Conservation (phyloP, 2,888 invertebrate genomes). For the Apantesis nais region DNA sequence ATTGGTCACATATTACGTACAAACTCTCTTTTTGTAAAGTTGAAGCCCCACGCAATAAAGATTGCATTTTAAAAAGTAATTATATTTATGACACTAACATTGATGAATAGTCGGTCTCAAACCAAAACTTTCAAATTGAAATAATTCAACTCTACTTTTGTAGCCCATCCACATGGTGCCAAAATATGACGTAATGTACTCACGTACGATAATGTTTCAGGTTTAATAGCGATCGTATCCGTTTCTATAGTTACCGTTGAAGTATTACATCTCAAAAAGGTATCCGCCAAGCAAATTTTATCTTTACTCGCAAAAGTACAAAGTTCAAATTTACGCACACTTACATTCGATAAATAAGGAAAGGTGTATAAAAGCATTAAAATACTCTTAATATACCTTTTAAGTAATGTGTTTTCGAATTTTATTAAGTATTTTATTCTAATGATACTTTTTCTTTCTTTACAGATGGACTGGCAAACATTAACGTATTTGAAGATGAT, state of each 20-base stretch:
- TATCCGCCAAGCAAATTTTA: conserved; percentile 27
- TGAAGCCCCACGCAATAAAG: too few species aligned
- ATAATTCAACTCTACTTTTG: conserved; percentile 40
- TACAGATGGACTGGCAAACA: conserved; percentile 70
- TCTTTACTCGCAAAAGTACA: conserved; percentile 10
- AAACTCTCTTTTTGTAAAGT: too few species aligned
- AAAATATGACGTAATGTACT: conserved; percentile 51
- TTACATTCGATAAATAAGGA: not conserved
- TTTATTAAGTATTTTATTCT: not conserved
- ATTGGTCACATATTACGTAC: too few species aligned
- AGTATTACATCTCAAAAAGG: conserved; percentile 26
- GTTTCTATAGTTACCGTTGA: conserved; percentile 57
- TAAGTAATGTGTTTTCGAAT: not conserved
- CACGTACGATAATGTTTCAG: conserved; percentile 61
- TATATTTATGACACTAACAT: conserved; percentile 21
- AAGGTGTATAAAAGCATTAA: not conserved
- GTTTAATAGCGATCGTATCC: conserved; percentile 63
- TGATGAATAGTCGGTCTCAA: conserved; percentile 23
- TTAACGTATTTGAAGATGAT: conserved; percentile 26
- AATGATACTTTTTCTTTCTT: conserved; percentile 51
- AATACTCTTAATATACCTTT: not conserved
- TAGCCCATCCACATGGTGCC: conserved; percentile 51
- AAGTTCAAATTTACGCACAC: conserved; percentile 19
- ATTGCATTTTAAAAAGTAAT: too few species aligned
- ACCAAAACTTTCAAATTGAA: conserved; percentile 32